Conservation (phyloP, 2,797 vertebrate species). For the Brachymystax lenok region DNA sequence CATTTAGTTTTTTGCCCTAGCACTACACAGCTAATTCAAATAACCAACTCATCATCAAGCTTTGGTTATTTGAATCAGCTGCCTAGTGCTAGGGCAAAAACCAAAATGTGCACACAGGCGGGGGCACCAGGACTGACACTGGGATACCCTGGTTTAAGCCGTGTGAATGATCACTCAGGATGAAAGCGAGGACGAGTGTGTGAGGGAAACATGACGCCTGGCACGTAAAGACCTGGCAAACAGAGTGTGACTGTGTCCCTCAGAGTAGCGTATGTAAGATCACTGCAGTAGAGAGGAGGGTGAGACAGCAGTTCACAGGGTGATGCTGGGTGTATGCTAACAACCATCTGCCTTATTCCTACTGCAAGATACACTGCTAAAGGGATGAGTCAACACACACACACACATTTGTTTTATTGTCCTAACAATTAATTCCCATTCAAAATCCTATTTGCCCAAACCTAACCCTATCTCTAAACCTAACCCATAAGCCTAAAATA, state of each 20-base stretch:
- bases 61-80: too few species aligned
- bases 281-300: slow-evolving; percentile 13
- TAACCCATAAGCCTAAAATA: too few species aligned
- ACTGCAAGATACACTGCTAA: slow-evolving; percentile 3
- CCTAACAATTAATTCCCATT: too few species aligned
- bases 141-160: neutral
- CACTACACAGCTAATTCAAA: too few species aligned
- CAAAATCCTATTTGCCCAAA: too few species aligned
- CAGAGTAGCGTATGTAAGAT: slow-evolving; percentile 12
- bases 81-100: too few species aligned
- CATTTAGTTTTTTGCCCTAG: too few species aligned
- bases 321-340: slow-evolving; percentile 27
- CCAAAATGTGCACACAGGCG: too few species aligned
- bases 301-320: slow-evolving; percentile 35
- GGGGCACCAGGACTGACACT: too few species aligned
- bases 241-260: slow-evolving; percentile 5
- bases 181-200: neutral
- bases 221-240: slow-evolving; percentile 11
- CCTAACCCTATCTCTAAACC: too few species aligned
- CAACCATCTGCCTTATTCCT: slow-evolving; percentile 41
- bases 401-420: too few species aligned
- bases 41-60: too few species aligned
- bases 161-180: neutral
- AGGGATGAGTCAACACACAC: slow-evolving; percentile 13
- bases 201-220: neutral